phyloP scores from a whole-genome alignment of 2,888 invertebrate genomes.

The Congeria kusceri region DNA sequence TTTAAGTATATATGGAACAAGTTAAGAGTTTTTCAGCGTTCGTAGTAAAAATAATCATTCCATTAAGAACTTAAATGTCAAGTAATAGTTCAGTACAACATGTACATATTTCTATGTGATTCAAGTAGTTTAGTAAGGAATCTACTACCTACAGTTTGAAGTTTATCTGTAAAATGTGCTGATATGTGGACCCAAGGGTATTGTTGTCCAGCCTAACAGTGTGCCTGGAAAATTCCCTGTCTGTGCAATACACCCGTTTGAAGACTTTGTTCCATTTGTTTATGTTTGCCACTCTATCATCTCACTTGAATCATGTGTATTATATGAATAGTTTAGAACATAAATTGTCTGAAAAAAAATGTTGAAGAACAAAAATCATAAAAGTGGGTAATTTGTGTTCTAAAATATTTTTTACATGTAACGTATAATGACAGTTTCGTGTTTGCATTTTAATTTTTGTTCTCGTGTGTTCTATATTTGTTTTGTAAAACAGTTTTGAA shows the following conservation, averaged over 20 bases:
- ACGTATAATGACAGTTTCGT: conserved; percentile 23
- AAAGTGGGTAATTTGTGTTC: neutral
- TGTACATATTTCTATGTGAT: too few species aligned
- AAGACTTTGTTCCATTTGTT: conserved; percentile 31
- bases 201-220: too few species aligned
- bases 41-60: too few species aligned
- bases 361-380: neutral
- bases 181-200: too few species aligned
- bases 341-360: conserved; percentile 20
- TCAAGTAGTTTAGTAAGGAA: too few species aligned
- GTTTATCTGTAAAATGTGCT: too few species aligned
- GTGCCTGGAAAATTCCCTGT: conserved; percentile 23
- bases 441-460: conserved; percentile 41
- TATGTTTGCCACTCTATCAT: conserved; percentile 7
- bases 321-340: conserved; percentile 21
- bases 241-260: conserved; percentile 59
- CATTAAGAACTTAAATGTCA: too few species aligned
- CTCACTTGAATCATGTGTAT: conserved; percentile 26
- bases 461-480: conserved; percentile 19
- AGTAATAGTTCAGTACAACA: too few species aligned
- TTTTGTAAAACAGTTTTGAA: conserved; percentile 21
- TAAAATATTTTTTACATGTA: conserved; percentile 29
- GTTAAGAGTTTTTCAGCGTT: too few species aligned
- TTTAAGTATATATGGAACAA: too few species aligned
- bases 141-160: too few species aligned